Evolutionary conservation across 1,140 invertebrate genomes (phyloP), one percentile per base, ranked within the genome.

Genomic region (Caerostris darwini): DNA sequence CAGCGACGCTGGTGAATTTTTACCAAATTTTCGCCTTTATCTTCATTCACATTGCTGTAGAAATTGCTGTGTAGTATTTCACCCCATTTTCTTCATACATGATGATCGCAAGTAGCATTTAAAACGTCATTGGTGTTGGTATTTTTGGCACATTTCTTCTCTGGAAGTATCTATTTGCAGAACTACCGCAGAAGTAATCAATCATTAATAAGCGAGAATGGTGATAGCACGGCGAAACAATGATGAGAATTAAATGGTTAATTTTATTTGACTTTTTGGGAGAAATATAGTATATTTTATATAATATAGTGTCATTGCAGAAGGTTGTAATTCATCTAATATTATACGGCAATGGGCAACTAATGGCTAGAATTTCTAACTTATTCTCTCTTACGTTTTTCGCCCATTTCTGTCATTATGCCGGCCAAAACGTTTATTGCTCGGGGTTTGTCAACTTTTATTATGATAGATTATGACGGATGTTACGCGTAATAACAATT

Each of bases 401-500:
- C 19, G 2, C 53, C 89, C 81, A 54, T 92, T 85, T 85, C 53
- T 64, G 59, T 67, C 81, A 59, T 85, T 92, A 64, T 85, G 53
- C 12, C n/a, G 14, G 8, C 81, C 10, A 7, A 64, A 85, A 85
- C 81, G 71, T 92, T 92, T 85, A 85, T 92, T 58, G 81, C 82
- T 2, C 3, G 14, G 58, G 34, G 50, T 92, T 91, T 91, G 90
- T 91, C 90, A 91, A 82, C 90, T 82, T 91, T 91, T 91, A 92
- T 85, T 92, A 92, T 69, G 90, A 91, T 91, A 81, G 90, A 91
- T 91, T 91, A 91, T 91, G 90, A 91, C 69, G 19, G 57, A 91
- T 91, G 90, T n/a, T 61, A 14, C 7, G 7, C 8, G 90, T 91
- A 91, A 91, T 91, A 91, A 91, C 71, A 81, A 71, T 59, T 53